Evolutionary conservation across 2,113 vertebrate species (phyloP), one percentile per base, ranked within the genome.

Genomic region (Pelobates fuscus): DNA sequence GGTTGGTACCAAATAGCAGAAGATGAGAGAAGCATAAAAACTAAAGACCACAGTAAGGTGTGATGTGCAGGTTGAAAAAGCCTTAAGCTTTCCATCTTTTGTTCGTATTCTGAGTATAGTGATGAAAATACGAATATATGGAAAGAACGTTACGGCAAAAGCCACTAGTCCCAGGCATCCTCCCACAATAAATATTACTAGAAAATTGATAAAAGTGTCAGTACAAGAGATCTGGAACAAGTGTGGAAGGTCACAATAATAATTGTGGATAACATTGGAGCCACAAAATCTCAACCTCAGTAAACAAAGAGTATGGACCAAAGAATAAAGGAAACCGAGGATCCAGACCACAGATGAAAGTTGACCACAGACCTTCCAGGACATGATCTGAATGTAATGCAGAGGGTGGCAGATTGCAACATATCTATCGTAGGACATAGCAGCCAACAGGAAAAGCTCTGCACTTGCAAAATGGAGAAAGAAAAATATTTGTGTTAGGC

Each of bases 361-460:
- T 0, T 78, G 52, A 10, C 2, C 25, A 2, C 85, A 82, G 1
- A 75, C 37, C 0, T 57, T 46, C 14, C 20, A 80, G 0, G 60
- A 1, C 85, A 85, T 84, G 44, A 81, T 80, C 12, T 15, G 57
- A 10, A n/a, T 23, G 8, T 84, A 85, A 43, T 82, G 80, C 41
- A 85, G 37, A 2, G 85, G 81, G 24, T 72, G 81, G 63, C 82
- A 82, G 71, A 86, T 82, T 41, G 81, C 81, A 60, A 79, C 79
- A 0, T 82, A 85, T 14, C 67, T 41, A 2, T 82, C 81, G 24
- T 84, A 86, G 26, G 82, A 82, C 82, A 83, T 85, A 3, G 80
- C 52, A 0, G 78, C 81, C 7, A 86, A 80, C 2, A 81, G 70
- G 58, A 84, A 69, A 7, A 82, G 80, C 55, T 81, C 82, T 1